Percentiles rank a stretch among this genome's conserved stretches.
phyloP scores from a whole-genome alignment of 2,113 vertebrate species.

The Hemiscyllium ocellatum region DNA sequence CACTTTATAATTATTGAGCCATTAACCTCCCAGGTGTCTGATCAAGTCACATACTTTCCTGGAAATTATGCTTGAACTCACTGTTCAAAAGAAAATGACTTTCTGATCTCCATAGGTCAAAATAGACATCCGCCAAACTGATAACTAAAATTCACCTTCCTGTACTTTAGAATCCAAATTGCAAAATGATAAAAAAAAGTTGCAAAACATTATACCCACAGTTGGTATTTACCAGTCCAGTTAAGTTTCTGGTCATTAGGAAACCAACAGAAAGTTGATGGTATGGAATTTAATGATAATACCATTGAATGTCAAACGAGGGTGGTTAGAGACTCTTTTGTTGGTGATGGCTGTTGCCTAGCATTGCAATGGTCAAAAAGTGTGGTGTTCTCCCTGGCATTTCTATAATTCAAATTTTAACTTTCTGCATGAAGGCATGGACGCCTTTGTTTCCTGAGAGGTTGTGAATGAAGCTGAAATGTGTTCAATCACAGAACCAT shows the following conservation, averaged over 20 bases:
- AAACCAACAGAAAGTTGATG: neutral
- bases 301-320: neutral
- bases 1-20: too few relatives aligned
- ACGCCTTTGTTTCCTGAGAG: neutral
- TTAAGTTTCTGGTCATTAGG: neutral
- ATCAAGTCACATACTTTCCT: too few relatives aligned
- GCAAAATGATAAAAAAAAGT: too few relatives aligned
- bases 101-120: too few relatives aligned
- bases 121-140: too few relatives aligned
- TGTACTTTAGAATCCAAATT: too few relatives aligned
- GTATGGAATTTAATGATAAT: neutral
- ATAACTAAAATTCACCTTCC: too few relatives aligned
- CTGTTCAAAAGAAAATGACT: too few relatives aligned
- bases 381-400: too few relatives aligned
- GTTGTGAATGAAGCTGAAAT: neutral
- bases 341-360: neutral
- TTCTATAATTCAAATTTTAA: neutral
- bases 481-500: neutral
- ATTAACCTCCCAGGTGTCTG: too few relatives aligned
- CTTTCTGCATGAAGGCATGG: neutral
- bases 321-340: neutral
- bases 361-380: too few relatives aligned
- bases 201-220: neutral
- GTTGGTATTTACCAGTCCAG: neutral
- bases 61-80: too few relatives aligned